Conservation (phyloP, 2,113 vertebrate species). For the Halichoerus grypus region DNA sequence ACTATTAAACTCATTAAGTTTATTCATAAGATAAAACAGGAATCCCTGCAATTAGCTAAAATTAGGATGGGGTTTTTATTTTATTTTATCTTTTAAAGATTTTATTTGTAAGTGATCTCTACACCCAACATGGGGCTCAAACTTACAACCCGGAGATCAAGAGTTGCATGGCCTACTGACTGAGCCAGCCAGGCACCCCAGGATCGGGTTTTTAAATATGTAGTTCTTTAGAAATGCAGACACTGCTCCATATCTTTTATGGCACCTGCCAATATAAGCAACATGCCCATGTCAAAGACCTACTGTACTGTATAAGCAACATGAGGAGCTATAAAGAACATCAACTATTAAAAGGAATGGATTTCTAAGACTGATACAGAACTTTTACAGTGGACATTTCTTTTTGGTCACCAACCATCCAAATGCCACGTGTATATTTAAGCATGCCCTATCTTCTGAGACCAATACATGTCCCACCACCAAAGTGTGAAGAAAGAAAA, state of each 20-base stretch:
- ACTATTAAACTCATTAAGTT: not conserved
- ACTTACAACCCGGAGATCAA: not conserved
- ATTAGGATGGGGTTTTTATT: not conserved
- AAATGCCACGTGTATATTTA: not conserved
- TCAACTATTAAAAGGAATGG: not conserved
- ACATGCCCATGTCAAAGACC: not conserved
- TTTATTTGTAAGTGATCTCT: not conserved
- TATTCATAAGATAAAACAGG: not conserved
- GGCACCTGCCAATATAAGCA: not conserved
- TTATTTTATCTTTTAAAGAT: not conserved
- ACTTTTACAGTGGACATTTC: not conserved
- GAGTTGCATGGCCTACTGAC: not conserved
- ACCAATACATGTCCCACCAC: not conserved
- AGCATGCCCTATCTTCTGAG: not conserved
- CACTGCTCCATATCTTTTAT: not conserved
- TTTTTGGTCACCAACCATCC: not conserved
- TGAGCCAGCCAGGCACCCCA: not conserved
- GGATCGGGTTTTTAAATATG: not conserved
- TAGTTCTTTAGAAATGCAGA: slow-evolving; percentile 21
- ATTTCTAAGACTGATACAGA: not conserved
- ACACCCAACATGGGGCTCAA: not conserved
- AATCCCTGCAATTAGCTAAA: slow-evolving; percentile 40
- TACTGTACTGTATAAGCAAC: not conserved
- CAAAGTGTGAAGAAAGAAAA: not conserved
- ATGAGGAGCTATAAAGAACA: not conserved